Percentiles rank a stretch among this genome's conserved stretches.
Evolutionary conservation across 2,888 invertebrate genomes (phyloP).

Genomic region (Leptodirus hochenwartii): DNA sequence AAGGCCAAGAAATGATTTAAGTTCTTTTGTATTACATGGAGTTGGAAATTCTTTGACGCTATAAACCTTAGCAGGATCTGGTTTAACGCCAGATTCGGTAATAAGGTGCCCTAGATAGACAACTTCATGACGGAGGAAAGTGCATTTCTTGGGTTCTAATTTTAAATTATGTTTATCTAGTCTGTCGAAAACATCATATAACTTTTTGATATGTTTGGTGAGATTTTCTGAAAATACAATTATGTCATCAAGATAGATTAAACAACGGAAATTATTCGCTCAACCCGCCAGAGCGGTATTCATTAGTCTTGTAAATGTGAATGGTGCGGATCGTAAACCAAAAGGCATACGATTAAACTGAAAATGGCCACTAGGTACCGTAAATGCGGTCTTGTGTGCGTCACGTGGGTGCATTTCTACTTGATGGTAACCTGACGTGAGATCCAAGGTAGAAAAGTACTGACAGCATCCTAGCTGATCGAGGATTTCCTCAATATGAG

Average conservation of each 20-base stretch:
- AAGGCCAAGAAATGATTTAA: conserved; percentile 7
- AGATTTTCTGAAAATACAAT: conserved; percentile 12
- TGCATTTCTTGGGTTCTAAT: conserved; percentile 12
- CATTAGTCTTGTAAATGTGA: conserved; percentile 16
- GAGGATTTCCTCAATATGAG: conserved; percentile 18
- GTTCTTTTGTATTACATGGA: conserved; percentile 8
- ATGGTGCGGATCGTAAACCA: conserved; percentile 16
- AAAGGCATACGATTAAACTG: conserved; percentile 17
- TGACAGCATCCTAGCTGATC: conserved; percentile 17
- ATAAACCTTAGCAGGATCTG: conserved; percentile 8
- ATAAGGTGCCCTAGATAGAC: conserved; percentile 9
- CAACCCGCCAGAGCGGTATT: conserved; percentile 12
- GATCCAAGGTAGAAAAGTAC: conserved; percentile 18
- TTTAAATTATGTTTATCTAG: conserved; percentile 12
- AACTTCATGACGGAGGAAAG: conserved; percentile 7
- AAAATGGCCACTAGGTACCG: conserved; percentile 15
- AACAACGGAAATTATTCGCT: conserved; percentile 10
- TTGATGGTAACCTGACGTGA: conserved; percentile 19
- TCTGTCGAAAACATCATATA: conserved; percentile 12
- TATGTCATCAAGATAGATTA: conserved; percentile 15
- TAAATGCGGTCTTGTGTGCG: conserved; percentile 18
- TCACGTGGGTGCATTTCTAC: conserved; percentile 16
- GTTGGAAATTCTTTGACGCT: conserved; percentile 7
- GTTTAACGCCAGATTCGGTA: conserved; percentile 9
- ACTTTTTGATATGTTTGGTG: conserved; percentile 11